Base-by-base conservation (phyloP, 2,888 invertebrate species). In the Oconnorella tubifera region DNA sequence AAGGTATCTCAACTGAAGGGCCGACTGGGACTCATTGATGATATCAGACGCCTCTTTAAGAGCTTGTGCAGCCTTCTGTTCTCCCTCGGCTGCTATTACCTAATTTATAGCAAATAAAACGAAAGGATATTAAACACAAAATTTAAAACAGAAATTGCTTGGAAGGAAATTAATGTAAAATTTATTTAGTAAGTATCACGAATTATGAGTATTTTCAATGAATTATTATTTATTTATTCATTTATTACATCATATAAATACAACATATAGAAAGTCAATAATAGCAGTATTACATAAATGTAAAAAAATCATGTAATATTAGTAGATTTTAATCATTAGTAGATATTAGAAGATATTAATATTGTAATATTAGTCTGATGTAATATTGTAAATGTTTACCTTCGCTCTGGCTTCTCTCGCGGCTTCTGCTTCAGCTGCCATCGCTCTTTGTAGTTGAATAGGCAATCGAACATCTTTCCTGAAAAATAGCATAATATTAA, bases 31-130 rank as follows among this genome's bases (percentile, higher is more conserved):
- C 78, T 93, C 91, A 0, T 92, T 90, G 76, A 96, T 94, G 58
- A 95, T 90, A 80, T 94, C 93, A 4, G 95, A 94, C 28, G 96
- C 96, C 48, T 96, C 94, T 59, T 93, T 88, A 31, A 96, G 84
- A 0, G 95, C 94, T 33, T 91, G 84, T 28, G 94, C 92, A 3
- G 95, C 94, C 78, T 93, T 93, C 78, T 93, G 92, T 80, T 96
- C 96, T 31, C 96, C 95, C 80, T 95, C 94, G 6, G 95, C 94
- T 0, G 93, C 93, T 73, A 95, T 94, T 0, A 94, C 92, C 40
- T 40, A 19, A 40, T 40, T 40, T 14, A 19, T 19, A 19, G 10
- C 40, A 10, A 40, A 40, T 10, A 40, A 40, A 40, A 40, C 40
- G 40, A 40, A 40, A 19, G 10, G 40, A 10, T 19, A 19, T 40